Evolutionary conservation across 2,113 vertebrate genomes (phyloP), one percentile per base, ranked within the genome.

Genomic region (Corythaeola cristata): DNA sequence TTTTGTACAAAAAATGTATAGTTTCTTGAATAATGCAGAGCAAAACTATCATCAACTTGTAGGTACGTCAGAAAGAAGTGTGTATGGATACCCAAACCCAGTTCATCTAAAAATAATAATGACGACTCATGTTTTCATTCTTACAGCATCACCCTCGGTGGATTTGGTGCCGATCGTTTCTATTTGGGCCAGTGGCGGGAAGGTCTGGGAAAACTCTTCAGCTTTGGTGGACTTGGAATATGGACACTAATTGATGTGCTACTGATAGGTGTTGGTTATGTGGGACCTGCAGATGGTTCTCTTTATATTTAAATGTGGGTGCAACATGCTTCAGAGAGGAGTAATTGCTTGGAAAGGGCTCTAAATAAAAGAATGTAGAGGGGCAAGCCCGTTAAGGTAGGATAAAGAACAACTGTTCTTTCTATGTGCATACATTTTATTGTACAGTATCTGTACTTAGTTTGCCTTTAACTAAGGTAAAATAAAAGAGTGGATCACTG

Each of bases 161-260:
- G 99, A 49, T 99, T 99, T 87, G 99, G 99, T 23, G 99, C 99
- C 0, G 99, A 99, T 86, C 99, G 99, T 17, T 99, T 99, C 98
- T 99, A 99, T 96, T 97, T 99, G 98, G 99, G 99, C 88, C 99
- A 99, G 97, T 99, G 99, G 99, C 97, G 99, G 49, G 99, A 99
- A 73, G 99, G 99, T 85, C 98, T 99, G 9, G 99, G 99, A 93
- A 99, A 99, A 87, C 99, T 99, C 91, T 99, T 99, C 98, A 99
- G 99, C 97, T 99, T 99, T 45, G 99, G 99, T 26, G 99, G 99
- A 60, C 98, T 99, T 96, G 99, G 99, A 50, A 99, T 99, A 94
- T 99, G 99, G 99, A 99, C 99, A 2, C 95, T 99, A 11, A 99
- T 99, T 33, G 99, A 99, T 2, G 99, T 99, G 84, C 97, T 99